A percentile compares a stretch with the other conserved stretches of the same genome.
phyloP scores from a whole-genome alignment of 2,888 invertebrate species.

The Leptinotarsa rubiginosa region DNA sequence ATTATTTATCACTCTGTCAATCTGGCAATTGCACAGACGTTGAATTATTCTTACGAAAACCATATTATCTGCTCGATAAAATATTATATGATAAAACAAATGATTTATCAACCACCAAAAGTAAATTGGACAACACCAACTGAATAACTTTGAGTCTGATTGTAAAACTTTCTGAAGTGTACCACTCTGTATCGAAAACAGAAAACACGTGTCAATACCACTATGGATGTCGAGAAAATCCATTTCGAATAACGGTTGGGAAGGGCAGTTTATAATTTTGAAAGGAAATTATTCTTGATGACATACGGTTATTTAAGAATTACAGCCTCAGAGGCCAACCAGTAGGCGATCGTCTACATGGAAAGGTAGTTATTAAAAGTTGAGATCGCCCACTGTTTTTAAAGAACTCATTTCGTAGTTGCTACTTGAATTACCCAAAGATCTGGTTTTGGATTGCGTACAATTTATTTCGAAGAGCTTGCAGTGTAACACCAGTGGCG shows the following conservation, averaged over 20 bases:
- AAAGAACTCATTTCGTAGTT: constrained; percentile 64
- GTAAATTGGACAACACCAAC: too few relatives aligned
- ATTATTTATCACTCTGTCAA: too few relatives aligned
- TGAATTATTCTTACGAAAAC: too few relatives aligned
- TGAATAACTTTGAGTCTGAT: too few relatives aligned
- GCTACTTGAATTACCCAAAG: constrained; percentile 65
- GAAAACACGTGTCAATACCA: constrained; percentile 36
- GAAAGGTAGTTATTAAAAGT: constrained; percentile 63
- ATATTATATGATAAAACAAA: too few relatives aligned
- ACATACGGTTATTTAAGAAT: constrained; percentile 62
- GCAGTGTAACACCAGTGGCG: constrained; percentile 45
- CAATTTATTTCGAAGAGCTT: constrained; percentile 55
- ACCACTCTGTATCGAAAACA: neutral
- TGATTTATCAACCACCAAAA: too few relatives aligned
- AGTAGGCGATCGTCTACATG: constrained; percentile 61
- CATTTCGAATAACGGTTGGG: constrained; percentile 40
- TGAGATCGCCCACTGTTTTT: constrained; percentile 65
- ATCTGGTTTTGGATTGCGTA: constrained; percentile 61
- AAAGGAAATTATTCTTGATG: constrained; percentile 56
- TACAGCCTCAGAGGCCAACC: constrained; percentile 55
- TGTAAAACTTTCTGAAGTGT: too few relatives aligned
- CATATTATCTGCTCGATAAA: too few relatives aligned
- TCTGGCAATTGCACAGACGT: too few relatives aligned
- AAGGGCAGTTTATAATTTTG: constrained; percentile 38
- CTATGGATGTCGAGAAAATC: constrained; percentile 35